These are phyloP conservation scores for Chaetogeoica ovagalla DNA, from an alignment of 2,888 invertebrate genomes.

Conservation along the genomic window DNA sequence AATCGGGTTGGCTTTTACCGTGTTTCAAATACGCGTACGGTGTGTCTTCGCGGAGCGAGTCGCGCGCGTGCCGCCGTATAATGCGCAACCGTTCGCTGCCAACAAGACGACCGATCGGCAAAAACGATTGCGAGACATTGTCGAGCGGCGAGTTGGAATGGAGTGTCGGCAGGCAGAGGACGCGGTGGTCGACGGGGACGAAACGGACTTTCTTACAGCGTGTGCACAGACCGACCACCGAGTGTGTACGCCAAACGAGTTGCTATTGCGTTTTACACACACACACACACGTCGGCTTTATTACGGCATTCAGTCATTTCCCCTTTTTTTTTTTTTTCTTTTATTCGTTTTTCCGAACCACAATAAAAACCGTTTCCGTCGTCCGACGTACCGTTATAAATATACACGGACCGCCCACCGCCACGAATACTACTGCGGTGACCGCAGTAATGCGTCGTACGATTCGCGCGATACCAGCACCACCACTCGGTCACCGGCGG, in stretches of 20 bases:
- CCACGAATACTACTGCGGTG: background rate
- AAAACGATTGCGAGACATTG: background rate
- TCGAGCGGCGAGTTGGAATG: background rate
- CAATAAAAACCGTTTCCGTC: slow-evolving; percentile 29
- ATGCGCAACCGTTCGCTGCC: background rate
- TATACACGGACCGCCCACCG: background rate
- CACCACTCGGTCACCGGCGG: background rate
- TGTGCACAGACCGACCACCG: too few relatives aligned
- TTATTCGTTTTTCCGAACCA: background rate
- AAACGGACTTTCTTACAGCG: too few relatives aligned
- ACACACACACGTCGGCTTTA: background rate
- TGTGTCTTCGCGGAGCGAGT: background rate
- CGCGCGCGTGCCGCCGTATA: background rate
- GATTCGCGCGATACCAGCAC: too few relatives aligned
- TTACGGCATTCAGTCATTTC: slow-evolving; percentile 12
- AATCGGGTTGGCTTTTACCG: background rate
- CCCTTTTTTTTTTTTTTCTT: background rate
- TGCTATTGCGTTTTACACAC: background rate
- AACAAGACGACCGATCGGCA: background rate
- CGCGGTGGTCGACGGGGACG: too few relatives aligned
- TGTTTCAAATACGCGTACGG: background rate
- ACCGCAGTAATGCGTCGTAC: slow-evolving; percentile 4
- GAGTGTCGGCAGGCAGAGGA: background rate
- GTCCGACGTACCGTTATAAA: too few relatives aligned
- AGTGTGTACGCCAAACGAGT: too few relatives aligned